phyloP scores from a whole-genome alignment of 2,113 vertebrate genomes.

The cattle (Bos taurus) region ARS-UCD2.0 NC_037329.1:2875001-2875500 shows the following conservation, averaged over 20 bases:
- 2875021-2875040: background rate
- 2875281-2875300: background rate
- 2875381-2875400: background rate
- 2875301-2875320: background rate
- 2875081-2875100: background rate
- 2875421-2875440: background rate
- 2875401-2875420: background rate
- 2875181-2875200: background rate
- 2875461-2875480: background rate
- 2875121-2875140: background rate
- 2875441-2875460: background rate
- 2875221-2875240: background rate
- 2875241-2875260: background rate
- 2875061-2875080: background rate
- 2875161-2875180: background rate
- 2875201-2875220: background rate
- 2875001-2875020: background rate
- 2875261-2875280: background rate
- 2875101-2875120: background rate
- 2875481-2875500: background rate
- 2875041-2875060: background rate
- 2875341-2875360: background rate
- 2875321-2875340: background rate
- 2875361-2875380: background rate
- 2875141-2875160: background rate